Base-by-base conservation (phyloP, 2,113 vertebrate genomes). In the Meriones unguiculatus region DNA sequence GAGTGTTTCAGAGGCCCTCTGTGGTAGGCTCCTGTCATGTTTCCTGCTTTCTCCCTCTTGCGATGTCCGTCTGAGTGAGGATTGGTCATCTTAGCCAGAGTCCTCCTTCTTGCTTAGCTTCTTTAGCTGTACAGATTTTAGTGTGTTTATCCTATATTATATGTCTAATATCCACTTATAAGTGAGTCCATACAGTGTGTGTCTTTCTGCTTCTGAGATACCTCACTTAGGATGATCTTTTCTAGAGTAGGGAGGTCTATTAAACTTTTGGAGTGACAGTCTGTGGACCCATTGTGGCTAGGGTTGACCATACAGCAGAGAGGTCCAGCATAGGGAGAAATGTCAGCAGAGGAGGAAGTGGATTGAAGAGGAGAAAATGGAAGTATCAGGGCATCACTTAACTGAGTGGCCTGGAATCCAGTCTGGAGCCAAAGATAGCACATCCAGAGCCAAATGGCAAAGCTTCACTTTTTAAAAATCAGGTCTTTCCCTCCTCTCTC, bases 371-470 rank as follows among this genome's bases (percentile, higher is more conserved):
- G 30, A 87, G 46, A 38, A 76, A 72, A 4, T 38, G 7, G 52
- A 73, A 70, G 69, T 9, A 75, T 32, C n/a, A 59, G 30, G 38
- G 20, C 18, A 15, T 64, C 54, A 14, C 35, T 20, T 86, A 59
- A 91, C 57, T 35, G 73, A 72, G 15, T 18, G 64, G 67, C 25
- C 59, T 50, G 32, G 62, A 73, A 50, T 13, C 35, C 22, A 10
- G 7, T 12, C 0, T 0, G 15, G 22, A 84, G 12, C 82, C 62
- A 59, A 32, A 15, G n/a, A 20, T 13, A 35, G 24, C 12, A 9
- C 35, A 38, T n/a, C 57, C 64, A 8, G 62, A 77, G 62, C 15
- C 32, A 18, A 38, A 20, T 10, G 0, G 1, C 0, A 2, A n/a
- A 91, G 41, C 30, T 5, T 32, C 7, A 11, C 20, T 14, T 64